These are phyloP conservation scores for Pangasius djambal DNA, from an alignment of 2,797 vertebrate genomes.

Conservation along the genomic window DNA sequence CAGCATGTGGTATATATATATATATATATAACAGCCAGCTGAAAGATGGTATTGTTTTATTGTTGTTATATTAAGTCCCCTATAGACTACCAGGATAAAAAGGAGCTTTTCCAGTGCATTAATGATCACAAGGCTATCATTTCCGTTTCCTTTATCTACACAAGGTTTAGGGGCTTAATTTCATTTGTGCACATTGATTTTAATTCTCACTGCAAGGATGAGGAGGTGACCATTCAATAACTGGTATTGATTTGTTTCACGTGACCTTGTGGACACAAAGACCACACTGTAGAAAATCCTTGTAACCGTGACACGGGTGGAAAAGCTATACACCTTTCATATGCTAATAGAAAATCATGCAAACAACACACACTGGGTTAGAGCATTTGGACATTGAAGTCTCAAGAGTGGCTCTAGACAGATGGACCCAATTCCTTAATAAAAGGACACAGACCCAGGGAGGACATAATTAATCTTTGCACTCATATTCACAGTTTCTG, in stretches of 20 bases:
- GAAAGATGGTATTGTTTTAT: slow-evolving; percentile 15
- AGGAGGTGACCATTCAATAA: slow-evolving; percentile 64
- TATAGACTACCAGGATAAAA: slow-evolving; percentile 61
- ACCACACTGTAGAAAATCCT: slow-evolving; percentile 46
- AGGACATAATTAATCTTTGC: slow-evolving; percentile 64
- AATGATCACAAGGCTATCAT: slow-evolving; percentile 76
- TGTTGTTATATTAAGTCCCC: slow-evolving; percentile 47
- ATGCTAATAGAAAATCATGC: slow-evolving; percentile 53
- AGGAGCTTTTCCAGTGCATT: slow-evolving; percentile 68
- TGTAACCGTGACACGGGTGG: slow-evolving; percentile 12
- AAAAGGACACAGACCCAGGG: neutral
- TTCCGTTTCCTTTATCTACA: slow-evolving; percentile 57
- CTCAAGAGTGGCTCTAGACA: neutral
- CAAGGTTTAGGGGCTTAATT: slow-evolving; percentile 72
- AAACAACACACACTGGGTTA: slow-evolving; percentile 31
- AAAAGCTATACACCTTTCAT: slow-evolving; percentile 24
- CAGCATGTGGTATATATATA: neutral
- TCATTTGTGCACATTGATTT: slow-evolving; percentile 77
- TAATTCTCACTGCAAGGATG: slow-evolving; percentile 71
- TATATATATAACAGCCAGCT: neutral
- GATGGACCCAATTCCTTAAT: neutral
- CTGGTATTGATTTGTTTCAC: slow-evolving; percentile 72
- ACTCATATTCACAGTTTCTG: slow-evolving; percentile 56
- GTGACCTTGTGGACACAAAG: slow-evolving; percentile 74
- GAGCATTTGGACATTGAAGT: slow-evolving; percentile 43